These are phyloP conservation scores for Andrena praecox DNA, from an alignment of 2,888 invertebrate genomes.

Conservation along the genomic window DNA sequence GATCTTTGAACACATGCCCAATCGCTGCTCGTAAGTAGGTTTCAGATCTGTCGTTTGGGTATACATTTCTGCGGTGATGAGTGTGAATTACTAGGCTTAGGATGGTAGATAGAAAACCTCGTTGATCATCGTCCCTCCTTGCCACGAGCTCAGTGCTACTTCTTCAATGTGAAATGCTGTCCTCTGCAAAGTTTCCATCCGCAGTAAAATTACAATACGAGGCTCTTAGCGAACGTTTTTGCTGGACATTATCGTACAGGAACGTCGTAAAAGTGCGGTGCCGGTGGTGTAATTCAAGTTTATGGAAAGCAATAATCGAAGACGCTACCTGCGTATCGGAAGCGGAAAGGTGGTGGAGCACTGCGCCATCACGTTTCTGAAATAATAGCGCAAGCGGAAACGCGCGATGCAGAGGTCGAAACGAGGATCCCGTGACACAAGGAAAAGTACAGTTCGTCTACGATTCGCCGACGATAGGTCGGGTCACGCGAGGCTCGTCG, in stretches of 20 bases:
- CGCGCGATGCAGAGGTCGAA: neutral
- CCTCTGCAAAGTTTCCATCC: slow-evolving; percentile 6
- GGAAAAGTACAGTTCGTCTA: slow-evolving; percentile 28
- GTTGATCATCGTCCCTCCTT: no score
- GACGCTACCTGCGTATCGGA: slow-evolving; percentile 2
- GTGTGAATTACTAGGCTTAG: no score
- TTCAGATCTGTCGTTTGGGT: no score
- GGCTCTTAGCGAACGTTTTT: neutral
- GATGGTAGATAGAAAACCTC: no score
- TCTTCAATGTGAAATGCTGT: neutral
- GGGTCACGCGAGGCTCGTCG: slow-evolving; percentile 19
- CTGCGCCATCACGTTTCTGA: neutral
- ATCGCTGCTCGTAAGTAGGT: no score
- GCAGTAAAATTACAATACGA: neutral
- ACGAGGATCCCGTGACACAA: neutral
- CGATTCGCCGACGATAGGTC: slow-evolving; percentile 49
- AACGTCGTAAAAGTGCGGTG: slow-evolving; percentile 2
- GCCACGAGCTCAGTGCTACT: no score
- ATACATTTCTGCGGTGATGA: no score
- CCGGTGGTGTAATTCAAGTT: neutral
- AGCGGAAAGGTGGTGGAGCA: neutral
- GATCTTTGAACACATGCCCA: no score
- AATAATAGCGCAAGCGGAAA: slow-evolving; percentile 7
- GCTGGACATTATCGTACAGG: neutral
- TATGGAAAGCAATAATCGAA: slow-evolving; percentile 1